Evolutionary conservation across 1,140 invertebrate species (phyloP).

Genomic region (Scaptomyza montana): DNA sequence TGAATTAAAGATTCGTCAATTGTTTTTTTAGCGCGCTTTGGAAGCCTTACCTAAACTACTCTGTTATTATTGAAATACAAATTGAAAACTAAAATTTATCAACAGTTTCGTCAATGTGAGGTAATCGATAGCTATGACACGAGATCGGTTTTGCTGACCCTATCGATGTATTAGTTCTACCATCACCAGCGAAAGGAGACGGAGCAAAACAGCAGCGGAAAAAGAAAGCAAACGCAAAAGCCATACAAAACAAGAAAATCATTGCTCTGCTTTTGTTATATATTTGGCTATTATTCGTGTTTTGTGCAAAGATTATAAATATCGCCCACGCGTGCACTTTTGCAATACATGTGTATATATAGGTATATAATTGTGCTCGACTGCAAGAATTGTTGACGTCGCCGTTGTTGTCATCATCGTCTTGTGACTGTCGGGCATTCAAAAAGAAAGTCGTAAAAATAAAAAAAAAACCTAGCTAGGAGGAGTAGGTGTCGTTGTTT

Average conservation of each 20-base stretch:
- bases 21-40: too few relatives aligned
- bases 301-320: constrained; percentile 59
- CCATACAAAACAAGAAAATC: constrained; percentile 56
- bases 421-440: constrained; percentile 71
- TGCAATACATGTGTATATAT: not conserved
- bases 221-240: constrained; percentile 56
- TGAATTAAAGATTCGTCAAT: too few relatives aligned
- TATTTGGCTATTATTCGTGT: constrained; percentile 50
- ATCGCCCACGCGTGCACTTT: constrained; percentile 23
- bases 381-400: constrained; percentile 61
- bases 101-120: not conserved
- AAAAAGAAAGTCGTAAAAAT: constrained; percentile 78
- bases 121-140: constrained; percentile 19
- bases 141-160: not conserved
- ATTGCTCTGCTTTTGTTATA: constrained; percentile 42
- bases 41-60: too few relatives aligned
- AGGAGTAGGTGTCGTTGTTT: constrained; percentile 57
- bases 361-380: constrained; percentile 16
- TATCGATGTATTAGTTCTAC: constrained; percentile 33
- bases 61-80: too few relatives aligned
- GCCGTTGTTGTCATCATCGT: constrained; percentile 72
- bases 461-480: constrained; percentile 73
- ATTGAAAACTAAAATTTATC: too few relatives aligned
- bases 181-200: constrained; percentile 39
- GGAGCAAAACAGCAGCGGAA: constrained; percentile 49